Evolutionary conservation across 2,113 vertebrate species (phyloP).

Genomic region (Suncus etruscus): DNA sequence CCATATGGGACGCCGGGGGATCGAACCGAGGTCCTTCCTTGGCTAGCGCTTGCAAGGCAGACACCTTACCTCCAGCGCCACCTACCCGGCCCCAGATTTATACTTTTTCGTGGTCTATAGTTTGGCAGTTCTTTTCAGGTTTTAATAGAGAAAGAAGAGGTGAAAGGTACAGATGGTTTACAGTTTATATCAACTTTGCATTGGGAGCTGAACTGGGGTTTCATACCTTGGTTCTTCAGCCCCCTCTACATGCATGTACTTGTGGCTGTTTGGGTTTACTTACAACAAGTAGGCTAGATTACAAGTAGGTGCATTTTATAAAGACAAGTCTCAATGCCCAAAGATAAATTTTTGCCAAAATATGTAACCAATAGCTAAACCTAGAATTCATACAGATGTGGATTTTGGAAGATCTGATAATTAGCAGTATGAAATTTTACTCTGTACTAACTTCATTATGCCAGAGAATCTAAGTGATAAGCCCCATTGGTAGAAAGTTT

Average conservation of each 20-base stretch:
- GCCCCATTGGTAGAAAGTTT: background rate
- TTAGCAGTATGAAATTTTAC: background rate
- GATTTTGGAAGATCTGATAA: background rate
- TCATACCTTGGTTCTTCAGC: background rate
- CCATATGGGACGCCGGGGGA: too few relatives aligned
- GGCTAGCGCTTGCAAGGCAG: too few relatives aligned
- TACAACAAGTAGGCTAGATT: background rate
- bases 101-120: background rate
- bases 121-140: background rate
- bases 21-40: too few relatives aligned
- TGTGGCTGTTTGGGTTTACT: background rate
- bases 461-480: background rate
- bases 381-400: background rate
- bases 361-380: background rate
- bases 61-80: too few relatives aligned
- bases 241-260: background rate
- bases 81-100: too few relatives aligned
- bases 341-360: background rate
- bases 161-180: background rate
- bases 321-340: background rate
- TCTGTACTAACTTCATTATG: background rate
- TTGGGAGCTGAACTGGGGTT: background rate
- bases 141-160: background rate
- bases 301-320: background rate
- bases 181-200: background rate